Conservation (phyloP, 2,888 invertebrate genomes). For the Amitus sp. region DNA sequence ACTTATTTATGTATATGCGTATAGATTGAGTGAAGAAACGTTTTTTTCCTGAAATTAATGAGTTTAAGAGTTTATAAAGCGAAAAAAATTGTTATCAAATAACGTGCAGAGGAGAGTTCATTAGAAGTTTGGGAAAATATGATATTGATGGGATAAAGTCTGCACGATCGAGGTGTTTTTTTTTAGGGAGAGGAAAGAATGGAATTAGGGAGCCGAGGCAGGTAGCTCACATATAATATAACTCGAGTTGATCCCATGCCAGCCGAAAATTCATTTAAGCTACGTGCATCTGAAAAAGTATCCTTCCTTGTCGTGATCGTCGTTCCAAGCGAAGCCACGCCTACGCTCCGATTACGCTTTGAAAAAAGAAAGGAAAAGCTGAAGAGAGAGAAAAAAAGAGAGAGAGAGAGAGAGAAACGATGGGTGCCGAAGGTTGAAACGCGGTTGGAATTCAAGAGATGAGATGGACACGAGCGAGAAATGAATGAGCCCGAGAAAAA, state of each 20-base stretch:
- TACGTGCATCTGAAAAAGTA: constrained; percentile 3
- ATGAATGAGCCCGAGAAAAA: constrained; percentile 21
- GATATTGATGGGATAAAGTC: no score
- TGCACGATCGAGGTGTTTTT: no score
- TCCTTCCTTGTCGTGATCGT: not conserved
- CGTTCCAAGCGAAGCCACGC: constrained; percentile 26
- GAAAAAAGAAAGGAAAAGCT: constrained; percentile 4
- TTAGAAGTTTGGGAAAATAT: no score
- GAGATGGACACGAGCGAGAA: constrained; percentile 16
- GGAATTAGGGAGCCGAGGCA: no score
- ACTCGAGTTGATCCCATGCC: not conserved
- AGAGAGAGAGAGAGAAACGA: not conserved
- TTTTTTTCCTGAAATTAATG: no score
- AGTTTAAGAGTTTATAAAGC: no score
- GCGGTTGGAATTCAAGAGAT: constrained; percentile 16
- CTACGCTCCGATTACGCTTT: constrained; percentile 24
- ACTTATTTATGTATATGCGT: not conserved
- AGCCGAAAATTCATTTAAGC: constrained; percentile 13
- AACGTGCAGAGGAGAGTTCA: no score
- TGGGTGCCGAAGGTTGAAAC: constrained; percentile 13
- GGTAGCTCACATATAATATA: no score
- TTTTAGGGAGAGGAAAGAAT: no score
- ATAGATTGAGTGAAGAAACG: no score
- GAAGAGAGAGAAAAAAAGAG: constrained; percentile 8
- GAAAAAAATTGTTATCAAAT: not conserved